Conservation (phyloP, 2,113 vertebrate species). For the Aphyosemion australe region DNA sequence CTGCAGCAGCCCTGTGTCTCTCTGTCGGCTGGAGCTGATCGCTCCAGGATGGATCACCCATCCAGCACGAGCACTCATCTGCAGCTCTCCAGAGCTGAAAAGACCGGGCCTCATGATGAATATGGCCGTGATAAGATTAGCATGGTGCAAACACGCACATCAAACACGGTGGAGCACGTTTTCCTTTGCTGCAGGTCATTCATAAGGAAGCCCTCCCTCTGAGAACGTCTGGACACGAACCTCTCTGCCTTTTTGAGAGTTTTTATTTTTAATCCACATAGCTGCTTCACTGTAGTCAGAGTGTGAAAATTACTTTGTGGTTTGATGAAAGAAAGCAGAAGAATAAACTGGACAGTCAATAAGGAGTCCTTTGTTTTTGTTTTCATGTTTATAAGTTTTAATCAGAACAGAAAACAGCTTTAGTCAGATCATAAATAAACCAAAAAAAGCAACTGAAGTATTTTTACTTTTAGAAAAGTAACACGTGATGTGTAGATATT, state of each 20-base stretch:
- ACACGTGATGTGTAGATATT: not conserved
- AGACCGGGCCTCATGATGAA: constrained; percentile 65
- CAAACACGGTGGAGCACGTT: constrained; percentile 33
- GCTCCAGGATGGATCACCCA: constrained; percentile 50
- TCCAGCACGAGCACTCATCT: constrained; percentile 38
- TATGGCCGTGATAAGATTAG: constrained; percentile 69
- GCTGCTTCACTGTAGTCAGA: not conserved
- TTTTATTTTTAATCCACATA: not conserved
- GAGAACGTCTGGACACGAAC: constrained; percentile 23
- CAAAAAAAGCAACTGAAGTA: no score
- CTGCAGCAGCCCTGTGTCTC: constrained; percentile 29
- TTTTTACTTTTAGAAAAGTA: no score
- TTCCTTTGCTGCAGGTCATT: constrained; percentile 40
- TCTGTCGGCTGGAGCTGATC: constrained; percentile 35
- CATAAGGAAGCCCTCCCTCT: constrained; percentile 39
- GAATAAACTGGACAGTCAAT: no score
- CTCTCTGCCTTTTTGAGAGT: constrained; percentile 13
- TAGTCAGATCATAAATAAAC: no score
- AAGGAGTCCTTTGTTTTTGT: no score
- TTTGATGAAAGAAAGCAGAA: no score
- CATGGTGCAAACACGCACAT: constrained; percentile 38
- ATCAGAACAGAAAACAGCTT: no score
- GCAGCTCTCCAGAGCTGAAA: constrained; percentile 41
- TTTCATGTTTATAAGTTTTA: no score
- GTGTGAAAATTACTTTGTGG: no score